Evolutionary conservation across 2,113 vertebrate species (phyloP).

Genomic region (Dromiciops gliroides): DNA sequence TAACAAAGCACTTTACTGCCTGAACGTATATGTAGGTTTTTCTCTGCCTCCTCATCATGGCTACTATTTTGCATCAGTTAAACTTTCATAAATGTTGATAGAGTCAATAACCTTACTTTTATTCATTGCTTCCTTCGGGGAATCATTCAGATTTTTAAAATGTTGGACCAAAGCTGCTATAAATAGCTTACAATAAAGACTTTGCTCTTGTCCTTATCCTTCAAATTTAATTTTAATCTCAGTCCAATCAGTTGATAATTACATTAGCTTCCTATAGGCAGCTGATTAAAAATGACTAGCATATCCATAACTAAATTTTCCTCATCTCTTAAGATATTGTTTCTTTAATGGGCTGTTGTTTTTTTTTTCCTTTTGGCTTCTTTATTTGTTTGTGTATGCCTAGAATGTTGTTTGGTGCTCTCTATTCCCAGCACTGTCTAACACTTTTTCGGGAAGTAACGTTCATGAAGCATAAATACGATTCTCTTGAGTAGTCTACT

Average conservation of each 20-base stretch:
- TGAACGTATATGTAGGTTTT: neutral
- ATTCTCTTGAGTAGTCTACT: neutral
- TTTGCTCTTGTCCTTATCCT: neutral
- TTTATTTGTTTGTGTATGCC: neutral
- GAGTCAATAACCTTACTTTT: neutral
- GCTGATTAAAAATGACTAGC: neutral
- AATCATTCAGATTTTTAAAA: neutral
- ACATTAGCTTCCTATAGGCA: neutral
- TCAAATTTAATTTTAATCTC: neutral
- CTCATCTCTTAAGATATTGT: too few relatives aligned
- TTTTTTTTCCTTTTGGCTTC: too few relatives aligned
- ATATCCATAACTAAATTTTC: too few relatives aligned
- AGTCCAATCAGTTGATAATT: neutral
- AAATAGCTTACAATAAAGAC: neutral
- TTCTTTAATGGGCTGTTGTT: too few relatives aligned
- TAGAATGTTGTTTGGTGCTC: neutral
- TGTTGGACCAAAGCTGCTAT: neutral
- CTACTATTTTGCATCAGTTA: neutral
- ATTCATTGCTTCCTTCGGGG: neutral
- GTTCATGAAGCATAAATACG: neutral
- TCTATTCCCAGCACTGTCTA: neutral
- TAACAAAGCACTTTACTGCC: neutral
- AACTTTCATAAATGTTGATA: neutral
- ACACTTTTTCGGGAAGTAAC: neutral
- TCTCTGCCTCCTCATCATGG: neutral